Evolutionary conservation across 2,888 invertebrate species (phyloP), one percentile per base, ranked within the genome.

Genomic region (Morinoia aosen): DNA sequence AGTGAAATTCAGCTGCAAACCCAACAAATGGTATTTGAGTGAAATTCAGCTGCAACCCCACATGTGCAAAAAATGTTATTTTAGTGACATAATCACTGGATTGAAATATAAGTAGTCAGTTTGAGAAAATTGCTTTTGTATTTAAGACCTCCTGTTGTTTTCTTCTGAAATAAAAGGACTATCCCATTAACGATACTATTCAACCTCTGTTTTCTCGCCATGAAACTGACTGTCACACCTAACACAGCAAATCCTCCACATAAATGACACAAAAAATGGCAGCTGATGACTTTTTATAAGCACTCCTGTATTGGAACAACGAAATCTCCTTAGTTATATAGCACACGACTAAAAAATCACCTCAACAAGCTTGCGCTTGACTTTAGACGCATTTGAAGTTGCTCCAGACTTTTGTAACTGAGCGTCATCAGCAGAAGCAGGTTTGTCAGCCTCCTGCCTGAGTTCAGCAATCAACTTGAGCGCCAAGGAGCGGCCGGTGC

Each of bases 401-500:
- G 57, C 12, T 3, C 19, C 48, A 48, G 48, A n/a, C 93, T 93
- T 93, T 19, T 57, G 33, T 1, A 40, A 40, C 12, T 90, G 39
- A 57, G 48, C 14, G 56, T 33, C 57, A 0, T 56, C 48, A 7
- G 40, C 14, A 19, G 95, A 33, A 16, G 19, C 16, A 12, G 40
- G n/a, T 48, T 98, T 97, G 10, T 97, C 97, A 58, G 98, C 97
- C 97, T 98, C 98, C 95, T 98, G 97, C 96, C 98, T 97, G 95
- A 99, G 97, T 97, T 99, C 99, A 95, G 99, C 98, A 95, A 99
- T 98, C 48, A 99, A 97, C 97, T 99, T 99, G 95, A 99, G 97
- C 0, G 99, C 99, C 56, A 99, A 97, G 0, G 99, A 99, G 19
- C 99, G 98, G 0, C 99, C 99, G 0, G 99, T 99, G 95, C 99